phyloP scores from a whole-genome alignment of 2,113 vertebrate species.

The Myocastor coypus region DNA sequence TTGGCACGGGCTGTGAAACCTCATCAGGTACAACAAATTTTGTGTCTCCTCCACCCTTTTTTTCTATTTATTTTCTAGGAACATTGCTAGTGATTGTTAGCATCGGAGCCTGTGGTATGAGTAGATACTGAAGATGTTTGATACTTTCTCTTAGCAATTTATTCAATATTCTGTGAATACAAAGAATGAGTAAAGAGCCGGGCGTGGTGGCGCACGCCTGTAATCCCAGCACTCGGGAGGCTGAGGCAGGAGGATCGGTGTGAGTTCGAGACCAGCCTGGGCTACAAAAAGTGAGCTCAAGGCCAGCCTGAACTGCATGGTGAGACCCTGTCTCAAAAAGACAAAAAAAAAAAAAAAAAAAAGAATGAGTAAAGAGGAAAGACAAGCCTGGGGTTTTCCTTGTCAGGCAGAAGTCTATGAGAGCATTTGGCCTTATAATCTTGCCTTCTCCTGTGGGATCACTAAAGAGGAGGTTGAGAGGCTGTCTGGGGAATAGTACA shows the following conservation, averaged over 20 bases:
- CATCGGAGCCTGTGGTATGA: neutral
- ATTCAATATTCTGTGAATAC: neutral
- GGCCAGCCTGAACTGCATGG: no score
- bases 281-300: no score
- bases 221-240: no score
- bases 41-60: neutral
- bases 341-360: no score
- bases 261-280: no score
- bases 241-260: no score
- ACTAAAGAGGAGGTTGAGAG: neutral
- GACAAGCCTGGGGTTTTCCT: neutral
- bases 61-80: neutral
- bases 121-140: neutral
- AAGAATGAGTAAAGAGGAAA: neutral
- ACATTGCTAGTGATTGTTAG: neutral
- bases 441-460: neutral
- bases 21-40: constrained; percentile 92
- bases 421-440: neutral
- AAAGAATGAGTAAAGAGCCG: neutral
- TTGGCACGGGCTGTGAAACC: constrained; percentile 97
- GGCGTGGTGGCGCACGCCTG: no score
- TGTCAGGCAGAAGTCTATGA: neutral
- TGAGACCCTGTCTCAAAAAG: no score
- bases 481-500: neutral
- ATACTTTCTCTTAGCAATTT: neutral